Evolutionary conservation across 2,888 invertebrate genomes (phyloP).

Genomic region (Agonopterix arenella): DNA sequence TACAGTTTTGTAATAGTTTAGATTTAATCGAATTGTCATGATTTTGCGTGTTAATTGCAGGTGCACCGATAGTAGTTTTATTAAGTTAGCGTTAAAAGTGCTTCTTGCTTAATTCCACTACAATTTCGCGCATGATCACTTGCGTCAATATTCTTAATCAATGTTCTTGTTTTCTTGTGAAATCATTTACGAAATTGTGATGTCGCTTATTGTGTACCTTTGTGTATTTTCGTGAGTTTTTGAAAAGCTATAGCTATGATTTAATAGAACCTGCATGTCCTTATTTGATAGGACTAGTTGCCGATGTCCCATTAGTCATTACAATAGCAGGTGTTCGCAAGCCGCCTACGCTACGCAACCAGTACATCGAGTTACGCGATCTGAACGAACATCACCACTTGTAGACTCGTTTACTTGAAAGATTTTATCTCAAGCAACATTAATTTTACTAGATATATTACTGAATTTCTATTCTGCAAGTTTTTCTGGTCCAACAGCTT

Average conservation of each 20-base stretch:
- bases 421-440: too few relatives aligned
- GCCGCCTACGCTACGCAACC: constrained; percentile 2
- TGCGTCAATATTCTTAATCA: constrained; percentile 13
- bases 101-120: constrained; percentile 13
- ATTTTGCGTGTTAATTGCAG: constrained; percentile 10
- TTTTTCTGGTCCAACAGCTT: too few relatives aligned
- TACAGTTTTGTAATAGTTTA: background rate
- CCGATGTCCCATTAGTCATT: background rate
- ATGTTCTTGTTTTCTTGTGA: constrained; percentile 3
- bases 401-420: too few relatives aligned
- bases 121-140: constrained; percentile 17
- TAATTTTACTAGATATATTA: too few relatives aligned
- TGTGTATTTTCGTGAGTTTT: too few relatives aligned
- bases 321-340: constrained; percentile 32
- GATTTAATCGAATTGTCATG: background rate
- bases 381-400: constrained; percentile 25
- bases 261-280: too few relatives aligned
- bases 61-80: constrained; percentile 8
- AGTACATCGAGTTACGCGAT: constrained; percentile 20
- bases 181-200: constrained; percentile 4
- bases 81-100: constrained; percentile 14
- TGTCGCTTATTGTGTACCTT: too few relatives aligned
- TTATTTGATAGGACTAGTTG: background rate
- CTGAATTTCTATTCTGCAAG: too few relatives aligned
- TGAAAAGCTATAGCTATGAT: too few relatives aligned